Conservation (phyloP, 2,113 vertebrate species). For the Cyphomyrus plagiostoma region DNA sequence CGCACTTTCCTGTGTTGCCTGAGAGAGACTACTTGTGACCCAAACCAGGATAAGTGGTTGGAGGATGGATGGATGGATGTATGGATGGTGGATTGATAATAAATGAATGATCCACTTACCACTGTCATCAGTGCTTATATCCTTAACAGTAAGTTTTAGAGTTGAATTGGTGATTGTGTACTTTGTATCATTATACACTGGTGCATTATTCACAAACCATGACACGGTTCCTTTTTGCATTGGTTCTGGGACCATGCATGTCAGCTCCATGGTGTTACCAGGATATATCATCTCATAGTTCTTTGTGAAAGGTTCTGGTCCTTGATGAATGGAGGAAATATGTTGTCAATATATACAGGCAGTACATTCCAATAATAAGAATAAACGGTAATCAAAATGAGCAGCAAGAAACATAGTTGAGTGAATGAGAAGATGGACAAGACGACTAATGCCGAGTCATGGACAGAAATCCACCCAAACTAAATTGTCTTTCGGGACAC, state of each 20-base stretch:
- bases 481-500: neutral
- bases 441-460: neutral
- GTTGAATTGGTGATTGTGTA: neutral
- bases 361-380: neutral
- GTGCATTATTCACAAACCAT: slow-evolving; percentile 3
- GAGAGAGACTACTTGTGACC: neutral
- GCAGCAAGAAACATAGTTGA: neutral
- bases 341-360: neutral
- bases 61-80: neutral
- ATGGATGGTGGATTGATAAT: neutral
- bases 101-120: neutral
- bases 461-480: neutral
- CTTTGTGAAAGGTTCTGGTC: neutral
- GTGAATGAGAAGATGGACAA: neutral
- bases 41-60: neutral
- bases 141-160: neutral
- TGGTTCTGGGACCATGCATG: neutral
- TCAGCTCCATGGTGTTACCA: neutral
- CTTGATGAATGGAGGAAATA: neutral
- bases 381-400: neutral
- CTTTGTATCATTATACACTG: neutral
- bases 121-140: neutral
- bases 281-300: neutral
- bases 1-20: neutral
- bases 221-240: neutral